A percentile compares a stretch with the other conserved stretches of the same genome.
Evolutionary conservation across 1,140 invertebrate species (phyloP).

Genomic region (Potamilus streckersoni): DNA sequence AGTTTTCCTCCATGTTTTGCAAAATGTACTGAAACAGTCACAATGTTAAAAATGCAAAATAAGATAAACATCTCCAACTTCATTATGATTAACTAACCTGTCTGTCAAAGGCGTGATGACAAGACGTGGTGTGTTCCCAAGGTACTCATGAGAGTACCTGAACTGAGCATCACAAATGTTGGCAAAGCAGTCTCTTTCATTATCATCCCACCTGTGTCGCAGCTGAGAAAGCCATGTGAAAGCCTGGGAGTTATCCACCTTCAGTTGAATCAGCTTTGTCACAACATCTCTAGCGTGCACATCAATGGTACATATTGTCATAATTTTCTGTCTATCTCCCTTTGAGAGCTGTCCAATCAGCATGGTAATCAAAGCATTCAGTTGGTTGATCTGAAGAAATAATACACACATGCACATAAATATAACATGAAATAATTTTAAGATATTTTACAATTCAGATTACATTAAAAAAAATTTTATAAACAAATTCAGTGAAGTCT

Average conservation of each 20-base stretch:
- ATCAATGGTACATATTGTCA: slow-evolving; percentile 97
- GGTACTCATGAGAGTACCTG: slow-evolving; percentile 86
- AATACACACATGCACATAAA: not conserved
- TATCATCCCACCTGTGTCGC: slow-evolving; percentile 90
- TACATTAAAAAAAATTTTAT: too few species aligned
- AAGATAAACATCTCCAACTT: too few species aligned
- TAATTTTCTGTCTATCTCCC: slow-evolving; percentile 93
- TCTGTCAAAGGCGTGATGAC: slow-evolving; percentile 76
- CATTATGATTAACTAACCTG: not conserved
- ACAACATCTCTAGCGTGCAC: slow-evolving; percentile 92
- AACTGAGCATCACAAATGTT: slow-evolving; percentile 97
- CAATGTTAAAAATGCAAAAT: too few species aligned
- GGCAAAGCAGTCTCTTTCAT: slow-evolving; percentile 88
- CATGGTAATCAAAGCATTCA: slow-evolving; percentile 88
- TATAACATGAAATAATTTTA: not conserved
- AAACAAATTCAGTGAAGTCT: too few species aligned
- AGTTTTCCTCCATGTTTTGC: too few species aligned
- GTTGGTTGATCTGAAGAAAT: slow-evolving; percentile 77
- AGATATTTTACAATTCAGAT: too few species aligned
- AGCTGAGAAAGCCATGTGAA: slow-evolving; percentile 96
- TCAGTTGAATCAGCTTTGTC: slow-evolving; percentile 86
- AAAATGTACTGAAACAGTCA: too few species aligned
- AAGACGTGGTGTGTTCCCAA: slow-evolving; percentile 90
- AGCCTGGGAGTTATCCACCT: slow-evolving; percentile 86
- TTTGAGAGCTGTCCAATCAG: slow-evolving; percentile 87